These are phyloP conservation scores for Otolemur garnettii DNA, from an alignment of 2,113 vertebrate genomes.

Conservation along the genomic window DNA sequence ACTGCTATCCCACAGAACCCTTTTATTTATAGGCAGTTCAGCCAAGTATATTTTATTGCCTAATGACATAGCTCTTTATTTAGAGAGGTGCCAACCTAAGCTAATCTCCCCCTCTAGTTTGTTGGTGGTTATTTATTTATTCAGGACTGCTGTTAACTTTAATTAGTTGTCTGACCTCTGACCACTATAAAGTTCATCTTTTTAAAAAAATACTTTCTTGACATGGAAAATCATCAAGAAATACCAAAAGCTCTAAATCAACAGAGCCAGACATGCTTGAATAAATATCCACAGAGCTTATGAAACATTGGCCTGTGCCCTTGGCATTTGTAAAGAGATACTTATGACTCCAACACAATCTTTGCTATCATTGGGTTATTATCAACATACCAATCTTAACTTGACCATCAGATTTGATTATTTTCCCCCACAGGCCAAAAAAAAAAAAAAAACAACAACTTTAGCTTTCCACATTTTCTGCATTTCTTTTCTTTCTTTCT, in stretches of 20 bases:
- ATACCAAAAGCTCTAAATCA: constrained; percentile 40
- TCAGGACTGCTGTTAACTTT: constrained; percentile 17
- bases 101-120: neutral
- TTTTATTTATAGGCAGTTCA: constrained; percentile 1
- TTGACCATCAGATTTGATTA: constrained; percentile 7
- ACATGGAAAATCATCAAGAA: constrained; percentile 55
- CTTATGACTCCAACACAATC: constrained; percentile 15
- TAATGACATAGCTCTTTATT: neutral
- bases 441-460: neutral
- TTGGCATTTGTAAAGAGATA: constrained; percentile 4
- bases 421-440: neutral
- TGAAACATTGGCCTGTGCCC: constrained; percentile 27
- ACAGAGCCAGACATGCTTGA: constrained; percentile 3
- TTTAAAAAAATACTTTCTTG: constrained; percentile 61
- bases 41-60: neutral
- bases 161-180: constrained; percentile 50
- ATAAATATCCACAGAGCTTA: constrained; percentile 42
- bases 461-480: constrained; percentile 11
- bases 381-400: neutral
- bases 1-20: neutral
- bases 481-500: neutral
- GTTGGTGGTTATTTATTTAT: neutral
- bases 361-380: constrained; percentile 2
- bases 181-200: constrained; percentile 48
- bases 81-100: constrained; percentile 2